Evolutionary conservation across 2,888 invertebrate genomes (phyloP).

Genomic region (Agrochola macilenta): DNA sequence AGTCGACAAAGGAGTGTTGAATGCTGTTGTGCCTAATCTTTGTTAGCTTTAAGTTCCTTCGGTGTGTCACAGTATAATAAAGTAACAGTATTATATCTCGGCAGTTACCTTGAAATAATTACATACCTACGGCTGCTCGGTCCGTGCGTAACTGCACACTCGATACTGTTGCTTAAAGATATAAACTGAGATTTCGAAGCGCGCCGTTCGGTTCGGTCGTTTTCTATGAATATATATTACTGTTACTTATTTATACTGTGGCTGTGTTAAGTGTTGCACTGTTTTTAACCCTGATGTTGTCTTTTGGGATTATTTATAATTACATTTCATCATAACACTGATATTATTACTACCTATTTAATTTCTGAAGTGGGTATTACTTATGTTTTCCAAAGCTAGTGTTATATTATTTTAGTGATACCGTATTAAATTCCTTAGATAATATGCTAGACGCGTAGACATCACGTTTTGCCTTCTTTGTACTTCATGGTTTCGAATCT

Average conservation of each 20-base stretch:
- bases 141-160: no score
- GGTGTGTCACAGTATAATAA: neutral
- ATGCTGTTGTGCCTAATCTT: conserved; percentile 19
- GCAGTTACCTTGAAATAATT: no score
- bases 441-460: neutral
- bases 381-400: neutral
- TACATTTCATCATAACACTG: neutral
- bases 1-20: conserved; percentile 30
- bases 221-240: no score
- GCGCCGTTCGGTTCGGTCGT: no score
- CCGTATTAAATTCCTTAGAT: neutral
- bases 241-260: no score
- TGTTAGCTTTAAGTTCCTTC: neutral
- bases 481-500: conserved; percentile 2
- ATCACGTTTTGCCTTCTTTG: neutral
- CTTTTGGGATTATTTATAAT: neutral
- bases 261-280: neutral
- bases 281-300: conserved; percentile 3
- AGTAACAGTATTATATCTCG: no score
- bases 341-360: neutral
- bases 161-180: no score
- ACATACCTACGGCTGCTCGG: no score
- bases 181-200: no score
- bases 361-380: neutral
- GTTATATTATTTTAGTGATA: neutral